Conservation (phyloP, 2,113 vertebrate genomes). For the Oceanodroma tethys region DNA sequence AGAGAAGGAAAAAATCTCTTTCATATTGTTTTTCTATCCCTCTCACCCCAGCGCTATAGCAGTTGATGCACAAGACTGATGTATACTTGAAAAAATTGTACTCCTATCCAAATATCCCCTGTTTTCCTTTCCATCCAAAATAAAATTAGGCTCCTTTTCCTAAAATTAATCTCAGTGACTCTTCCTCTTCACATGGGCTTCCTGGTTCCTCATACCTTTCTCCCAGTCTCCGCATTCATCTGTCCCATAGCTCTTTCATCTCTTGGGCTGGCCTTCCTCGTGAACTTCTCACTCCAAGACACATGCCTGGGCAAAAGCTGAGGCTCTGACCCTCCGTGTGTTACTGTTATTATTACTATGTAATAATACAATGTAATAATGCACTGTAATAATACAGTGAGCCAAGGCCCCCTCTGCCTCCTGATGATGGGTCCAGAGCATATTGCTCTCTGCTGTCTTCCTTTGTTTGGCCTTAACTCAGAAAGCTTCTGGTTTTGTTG, state of each 20-base stretch:
- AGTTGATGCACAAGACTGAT: neutral
- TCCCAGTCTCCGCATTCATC: neutral
- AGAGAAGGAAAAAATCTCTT: neutral
- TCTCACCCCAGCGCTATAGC: neutral
- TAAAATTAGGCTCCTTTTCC: neutral
- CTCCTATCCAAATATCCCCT: neutral
- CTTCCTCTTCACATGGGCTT: neutral
- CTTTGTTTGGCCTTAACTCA: neutral
- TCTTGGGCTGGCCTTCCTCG: neutral
- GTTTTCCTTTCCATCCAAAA: neutral
- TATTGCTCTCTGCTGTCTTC: neutral
- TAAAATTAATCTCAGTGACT: neutral
- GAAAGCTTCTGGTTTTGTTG: neutral
- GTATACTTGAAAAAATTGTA: neutral
- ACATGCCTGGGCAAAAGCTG: neutral
- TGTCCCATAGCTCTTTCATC: neutral
- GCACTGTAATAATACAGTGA: neutral
- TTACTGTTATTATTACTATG: neutral
- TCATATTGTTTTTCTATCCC: neutral
- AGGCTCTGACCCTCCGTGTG: neutral
- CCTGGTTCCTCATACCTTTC: neutral
- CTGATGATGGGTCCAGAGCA: neutral
- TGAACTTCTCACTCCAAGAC: neutral
- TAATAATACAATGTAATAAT: neutral
- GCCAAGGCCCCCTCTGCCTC: neutral